A percentile compares a stretch with the other conserved stretches of the same genome.
phyloP scores from a whole-genome alignment of 2,797 vertebrate species.

The Antrozous pallidus region DNA sequence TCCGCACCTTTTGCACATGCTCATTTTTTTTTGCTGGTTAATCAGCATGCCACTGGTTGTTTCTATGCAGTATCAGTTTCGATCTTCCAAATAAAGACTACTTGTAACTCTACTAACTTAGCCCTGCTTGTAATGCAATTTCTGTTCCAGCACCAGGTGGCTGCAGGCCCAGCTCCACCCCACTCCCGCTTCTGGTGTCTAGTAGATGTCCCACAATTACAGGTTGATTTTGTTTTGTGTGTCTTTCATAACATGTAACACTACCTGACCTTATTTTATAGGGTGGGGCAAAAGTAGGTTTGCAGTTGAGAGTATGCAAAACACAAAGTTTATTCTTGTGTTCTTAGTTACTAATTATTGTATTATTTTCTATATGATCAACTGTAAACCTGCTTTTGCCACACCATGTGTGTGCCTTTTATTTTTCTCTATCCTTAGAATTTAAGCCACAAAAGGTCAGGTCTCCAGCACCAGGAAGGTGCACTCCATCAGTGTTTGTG shows the following conservation, averaged over 20 bases:
- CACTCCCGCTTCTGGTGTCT: background rate
- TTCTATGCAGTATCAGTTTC: too few species aligned
- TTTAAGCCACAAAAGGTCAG: background rate
- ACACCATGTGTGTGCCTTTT: background rate
- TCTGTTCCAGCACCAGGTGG: background rate
- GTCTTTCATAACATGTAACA: background rate
- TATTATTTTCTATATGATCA: background rate
- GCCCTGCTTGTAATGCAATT: background rate
- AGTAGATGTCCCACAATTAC: background rate
- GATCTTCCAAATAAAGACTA: background rate
- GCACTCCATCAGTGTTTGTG: background rate
- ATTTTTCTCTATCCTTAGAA: background rate
- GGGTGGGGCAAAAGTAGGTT: background rate
- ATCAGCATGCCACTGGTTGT: too few species aligned
- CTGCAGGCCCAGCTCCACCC: too few species aligned
- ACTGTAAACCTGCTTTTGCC: background rate
- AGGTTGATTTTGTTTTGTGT: background rate
- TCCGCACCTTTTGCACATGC: rapidly evolving
- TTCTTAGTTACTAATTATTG: background rate
- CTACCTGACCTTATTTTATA: background rate
- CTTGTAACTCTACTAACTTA: background rate
- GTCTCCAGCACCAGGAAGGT: background rate
- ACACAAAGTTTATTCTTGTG: background rate
- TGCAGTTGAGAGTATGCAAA: background rate
- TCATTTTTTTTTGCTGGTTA: background rate